A percentile compares a stretch with the other conserved stretches of the same genome.
Evolutionary conservation across 2,113 vertebrate genomes (phyloP).

Genomic region (Meriones unguiculatus): DNA sequence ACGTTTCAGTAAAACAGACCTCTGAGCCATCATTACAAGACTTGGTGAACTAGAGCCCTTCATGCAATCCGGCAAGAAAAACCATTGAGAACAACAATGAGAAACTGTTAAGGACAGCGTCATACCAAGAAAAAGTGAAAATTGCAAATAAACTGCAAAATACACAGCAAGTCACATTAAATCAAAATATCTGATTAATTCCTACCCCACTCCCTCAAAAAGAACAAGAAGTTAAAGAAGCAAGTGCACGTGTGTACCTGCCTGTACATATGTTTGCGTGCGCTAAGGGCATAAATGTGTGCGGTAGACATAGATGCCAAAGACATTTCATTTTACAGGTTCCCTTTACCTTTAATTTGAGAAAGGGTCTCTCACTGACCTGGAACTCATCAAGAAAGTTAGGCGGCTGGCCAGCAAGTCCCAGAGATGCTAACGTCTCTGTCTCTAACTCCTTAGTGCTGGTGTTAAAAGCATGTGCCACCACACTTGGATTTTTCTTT

Average conservation of each 20-base stretch:
- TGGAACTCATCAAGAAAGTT: neutral
- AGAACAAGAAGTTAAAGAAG: slow-evolving; percentile 29
- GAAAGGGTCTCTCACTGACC: neutral
- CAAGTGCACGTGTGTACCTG: neutral
- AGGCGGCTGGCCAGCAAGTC: neutral
- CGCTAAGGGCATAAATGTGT: neutral
- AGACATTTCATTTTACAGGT: neutral
- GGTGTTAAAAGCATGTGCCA: neutral
- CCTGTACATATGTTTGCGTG: neutral
- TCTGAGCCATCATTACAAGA: neutral
- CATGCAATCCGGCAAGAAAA: neutral
- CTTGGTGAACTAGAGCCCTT: neutral
- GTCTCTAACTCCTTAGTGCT: neutral
- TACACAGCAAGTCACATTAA: neutral
- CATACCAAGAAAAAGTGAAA: neutral
- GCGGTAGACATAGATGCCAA: neutral
- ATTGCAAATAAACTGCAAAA: neutral
- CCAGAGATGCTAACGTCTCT: neutral
- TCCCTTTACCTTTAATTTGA: neutral
- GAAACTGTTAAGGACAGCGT: neutral
- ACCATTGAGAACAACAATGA: neutral
- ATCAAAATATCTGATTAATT: slow-evolving; percentile 20
- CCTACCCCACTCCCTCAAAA: neutral
- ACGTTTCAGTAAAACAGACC: neutral
- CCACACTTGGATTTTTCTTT: neutral